Base-by-base conservation (phyloP, 2,113 vertebrate genomes). In the Protobothrops mucrosquamatus region DNA sequence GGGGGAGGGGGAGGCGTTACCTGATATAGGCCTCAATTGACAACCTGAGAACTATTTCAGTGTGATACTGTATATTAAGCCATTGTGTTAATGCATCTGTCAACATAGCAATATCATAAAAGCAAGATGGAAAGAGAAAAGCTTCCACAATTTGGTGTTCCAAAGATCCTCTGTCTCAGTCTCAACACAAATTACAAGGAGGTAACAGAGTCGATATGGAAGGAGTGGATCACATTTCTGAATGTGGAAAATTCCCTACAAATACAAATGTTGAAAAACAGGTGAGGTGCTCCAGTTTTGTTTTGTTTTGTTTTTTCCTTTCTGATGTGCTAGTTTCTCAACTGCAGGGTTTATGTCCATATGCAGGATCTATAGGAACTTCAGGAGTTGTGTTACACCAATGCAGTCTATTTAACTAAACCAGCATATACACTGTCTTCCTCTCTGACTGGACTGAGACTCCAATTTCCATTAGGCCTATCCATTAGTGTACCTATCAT, bases 11-110 rank as follows among this genome's bases (percentile, higher is more conserved):
- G 23, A n/a, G 74, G 51, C 26, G 54, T 89, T 88, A 89, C 46
- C 54, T 92, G 52, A 57, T 89, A 46, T 24, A 88, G 48, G 56
- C 57, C 89, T 92, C 87, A 89, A 48, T 26, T 85, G 88, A 43
- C 8, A 89, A 56, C 89, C 52, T 23, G 26, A 89, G 39, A 48
- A 85, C 52, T 89, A 57, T 85, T 89, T 92, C 52, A 85, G 48
- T 85, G 69, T 57, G 54, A 89, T 89, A 69, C 14, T 69, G 29
- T 69, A 57, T 48, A 92, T 85, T 48, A 57, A 46, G 20, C 10
- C 39, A 89, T n/a, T 48, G 61, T 56, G 52, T 89, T 89, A 85
- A 92, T 92, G 26, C 54, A 81, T 89, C 39, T 85, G 29, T 85
- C 92, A 89, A n/a, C 88, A 48, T 22, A 4, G 54, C 81, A 26